A percentile compares a stretch with the other conserved stretches of the same genome.
These are phyloP conservation scores for Drosophila athabasca DNA, from an alignment of 1,140 invertebrate genomes.

Conservation along the genomic window DNA sequence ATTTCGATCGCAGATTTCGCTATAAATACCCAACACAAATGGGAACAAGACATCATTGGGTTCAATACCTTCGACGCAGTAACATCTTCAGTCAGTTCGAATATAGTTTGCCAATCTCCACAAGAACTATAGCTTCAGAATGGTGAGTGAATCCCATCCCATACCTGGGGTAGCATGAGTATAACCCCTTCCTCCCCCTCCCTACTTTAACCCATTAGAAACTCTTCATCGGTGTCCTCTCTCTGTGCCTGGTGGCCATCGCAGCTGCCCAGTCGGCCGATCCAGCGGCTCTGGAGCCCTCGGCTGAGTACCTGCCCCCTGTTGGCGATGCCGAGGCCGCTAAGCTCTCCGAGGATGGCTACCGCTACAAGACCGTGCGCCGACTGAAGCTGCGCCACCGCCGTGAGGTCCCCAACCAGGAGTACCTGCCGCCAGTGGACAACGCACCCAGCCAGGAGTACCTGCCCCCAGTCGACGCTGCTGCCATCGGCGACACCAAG, in stretches of 20 bases:
- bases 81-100: slow-evolving; percentile 60
- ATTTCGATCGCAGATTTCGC: slow-evolving; percentile 13
- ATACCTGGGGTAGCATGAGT: too few relatives aligned
- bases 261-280: slow-evolving; percentile 51
- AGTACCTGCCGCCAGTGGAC: slow-evolving; percentile 59
- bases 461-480: slow-evolving; percentile 60
- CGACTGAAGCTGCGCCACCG: slow-evolving; percentile 63
- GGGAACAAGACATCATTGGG: slow-evolving; percentile 67
- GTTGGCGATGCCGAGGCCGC: slow-evolving; percentile 62
- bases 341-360: slow-evolving; percentile 59
- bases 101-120: slow-evolving; percentile 25
- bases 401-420: slow-evolving; percentile 65
- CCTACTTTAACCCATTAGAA: slow-evolving; percentile 58
- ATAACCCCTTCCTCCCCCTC: too few relatives aligned
- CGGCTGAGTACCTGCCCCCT: slow-evolving; percentile 63
- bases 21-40: slow-evolving; percentile 67
- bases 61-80: slow-evolving; percentile 71
- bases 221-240: slow-evolving; percentile 57
- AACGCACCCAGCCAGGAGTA: slow-evolving; percentile 58
- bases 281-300: slow-evolving; percentile 48
- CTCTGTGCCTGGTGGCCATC: slow-evolving; percentile 59
- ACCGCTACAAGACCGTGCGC: slow-evolving; percentile 70
- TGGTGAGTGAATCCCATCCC: slow-evolving; percentile 55
- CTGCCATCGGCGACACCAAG: slow-evolving; percentile 52
- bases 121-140: slow-evolving; percentile 50